These are phyloP conservation scores for Smittia sp. DNA, from an alignment of 2,888 invertebrate species.

Conservation along the genomic window DNA sequence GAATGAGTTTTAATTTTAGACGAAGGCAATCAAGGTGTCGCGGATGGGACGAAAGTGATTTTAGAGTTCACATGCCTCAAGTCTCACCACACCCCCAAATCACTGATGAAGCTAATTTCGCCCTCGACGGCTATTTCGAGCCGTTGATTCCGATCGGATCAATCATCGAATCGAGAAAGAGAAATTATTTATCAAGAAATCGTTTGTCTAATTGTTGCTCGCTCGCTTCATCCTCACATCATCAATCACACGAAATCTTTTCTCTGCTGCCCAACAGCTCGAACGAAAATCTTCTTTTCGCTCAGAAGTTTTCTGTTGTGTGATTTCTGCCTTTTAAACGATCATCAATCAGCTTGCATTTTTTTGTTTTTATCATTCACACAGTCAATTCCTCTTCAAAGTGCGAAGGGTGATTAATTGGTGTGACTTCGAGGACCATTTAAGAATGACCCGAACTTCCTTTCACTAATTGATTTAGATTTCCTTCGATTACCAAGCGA, in stretches of 20 bases:
- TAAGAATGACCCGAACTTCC: conserved; percentile 22
- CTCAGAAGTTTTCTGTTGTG: conserved; percentile 11
- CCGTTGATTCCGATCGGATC: neutral
- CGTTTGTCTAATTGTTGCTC: conserved; percentile 25
- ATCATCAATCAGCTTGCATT: conserved; percentile 23
- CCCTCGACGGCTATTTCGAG: neutral
- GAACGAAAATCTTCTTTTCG: conserved; percentile 13
- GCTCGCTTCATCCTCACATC: conserved; percentile 28
- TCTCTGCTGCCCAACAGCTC: neutral
- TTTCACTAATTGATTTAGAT: conserved; percentile 11
- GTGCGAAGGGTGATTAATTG: conserved; percentile 22
- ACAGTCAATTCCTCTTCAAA: neutral
- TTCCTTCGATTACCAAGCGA: neutral
- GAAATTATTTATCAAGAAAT: conserved; percentile 19
- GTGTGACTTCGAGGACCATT: neutral
- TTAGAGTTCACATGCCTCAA: neutral
- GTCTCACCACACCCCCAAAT: neutral
- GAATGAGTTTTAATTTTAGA: neutral
- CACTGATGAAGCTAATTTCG: neutral
- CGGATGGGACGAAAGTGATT: neutral
- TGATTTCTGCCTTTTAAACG: conserved; percentile 22
- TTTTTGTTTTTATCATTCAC: neutral
- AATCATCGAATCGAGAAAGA: neutral
- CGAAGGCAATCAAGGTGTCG: neutral
- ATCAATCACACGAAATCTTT: conserved; percentile 33